Conservation (phyloP, 2,888 invertebrate species). For the Slavum lentiscoides region DNA sequence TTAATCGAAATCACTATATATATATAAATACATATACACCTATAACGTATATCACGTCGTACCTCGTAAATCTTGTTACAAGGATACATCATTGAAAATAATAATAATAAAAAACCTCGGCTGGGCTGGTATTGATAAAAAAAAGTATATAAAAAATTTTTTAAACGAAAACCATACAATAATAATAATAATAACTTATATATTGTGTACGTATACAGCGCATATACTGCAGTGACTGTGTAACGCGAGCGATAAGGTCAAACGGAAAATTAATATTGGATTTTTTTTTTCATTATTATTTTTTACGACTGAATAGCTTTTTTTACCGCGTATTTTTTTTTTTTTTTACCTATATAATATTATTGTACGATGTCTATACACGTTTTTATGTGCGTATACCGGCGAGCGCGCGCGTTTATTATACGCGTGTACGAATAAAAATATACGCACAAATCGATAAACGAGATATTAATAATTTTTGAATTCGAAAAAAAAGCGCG, state of each 20-base stretch:
- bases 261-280: conserved; percentile 9
- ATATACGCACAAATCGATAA: too few relatives aligned
- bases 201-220: not conserved
- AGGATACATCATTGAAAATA: conserved; percentile 30
- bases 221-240: too few relatives aligned
- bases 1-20: conserved; percentile 30
- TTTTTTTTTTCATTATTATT: not conserved
- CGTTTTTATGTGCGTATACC: too few relatives aligned
- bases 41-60: not conserved
- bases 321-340: not conserved
- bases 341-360: too few relatives aligned
- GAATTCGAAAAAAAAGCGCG: too few relatives aligned
- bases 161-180: not conserved
- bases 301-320: not conserved
- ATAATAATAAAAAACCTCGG: not conserved
- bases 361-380: too few relatives aligned
- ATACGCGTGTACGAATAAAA: too few relatives aligned
- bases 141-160: not conserved
- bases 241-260: not conserved
- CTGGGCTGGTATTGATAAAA: conserved; percentile 16
- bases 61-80: conserved; percentile 34
- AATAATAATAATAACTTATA: not conserved
- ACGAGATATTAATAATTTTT: too few relatives aligned
- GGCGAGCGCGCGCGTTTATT: too few relatives aligned
- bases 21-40: not conserved